These are phyloP conservation scores for Actinostola sp. DNA, from an alignment of 92 coral and sea anemone species.

Conservation along the genomic window DNA sequence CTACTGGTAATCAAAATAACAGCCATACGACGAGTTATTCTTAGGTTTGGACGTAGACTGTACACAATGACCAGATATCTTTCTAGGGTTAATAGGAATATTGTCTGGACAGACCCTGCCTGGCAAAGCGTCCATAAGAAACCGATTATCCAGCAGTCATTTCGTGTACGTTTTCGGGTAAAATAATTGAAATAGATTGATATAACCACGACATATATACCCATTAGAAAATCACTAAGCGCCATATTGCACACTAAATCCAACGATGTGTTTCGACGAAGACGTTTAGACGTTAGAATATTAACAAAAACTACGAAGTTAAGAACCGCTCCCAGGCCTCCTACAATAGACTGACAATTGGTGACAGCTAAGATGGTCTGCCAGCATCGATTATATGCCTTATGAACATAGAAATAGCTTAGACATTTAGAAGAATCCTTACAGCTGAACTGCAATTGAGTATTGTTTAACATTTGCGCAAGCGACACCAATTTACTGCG, in stretches of 20 bases:
- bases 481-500: not conserved
- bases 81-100: constrained; percentile 41
- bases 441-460: not conserved
- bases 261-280: constrained; percentile 42
- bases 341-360: not conserved
- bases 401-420: not conserved
- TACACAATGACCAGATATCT: constrained; percentile 43
- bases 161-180: not conserved
- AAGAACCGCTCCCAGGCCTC: constrained; percentile 1
- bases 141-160: constrained; percentile 35
- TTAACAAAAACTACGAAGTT: constrained; percentile 32
- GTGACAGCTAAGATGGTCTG: not conserved
- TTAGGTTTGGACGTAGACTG: constrained; percentile 23
- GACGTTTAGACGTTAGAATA: not conserved
- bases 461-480: not conserved
- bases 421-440: no score
- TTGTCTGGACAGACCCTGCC: constrained; percentile 28
- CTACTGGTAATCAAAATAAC: not conserved
- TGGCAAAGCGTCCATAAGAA: constrained; percentile 32
- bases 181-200: constrained; percentile 16
- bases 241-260: constrained; percentile 43
- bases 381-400: constrained; percentile 9
- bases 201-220: constrained; percentile 25
- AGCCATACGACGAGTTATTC: constrained; percentile 19
- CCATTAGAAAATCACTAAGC: constrained; percentile 34